phyloP scores from a whole-genome alignment of 2,797 vertebrate species.

The Delichon dasypus region DNA sequence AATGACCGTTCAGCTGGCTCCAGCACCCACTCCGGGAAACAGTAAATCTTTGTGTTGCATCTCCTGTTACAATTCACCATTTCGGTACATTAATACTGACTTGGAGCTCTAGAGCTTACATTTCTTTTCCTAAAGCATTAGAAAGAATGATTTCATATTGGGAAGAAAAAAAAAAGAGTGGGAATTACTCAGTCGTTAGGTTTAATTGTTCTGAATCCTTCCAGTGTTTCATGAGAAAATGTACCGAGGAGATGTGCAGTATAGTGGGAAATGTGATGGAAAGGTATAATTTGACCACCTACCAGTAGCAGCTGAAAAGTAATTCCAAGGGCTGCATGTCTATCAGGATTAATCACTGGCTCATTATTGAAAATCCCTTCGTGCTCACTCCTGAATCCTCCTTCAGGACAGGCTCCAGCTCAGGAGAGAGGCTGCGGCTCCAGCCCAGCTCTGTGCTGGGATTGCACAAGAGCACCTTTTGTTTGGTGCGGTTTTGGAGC shows the following conservation, averaged over 20 bases:
- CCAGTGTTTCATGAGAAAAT: conserved; percentile 55
- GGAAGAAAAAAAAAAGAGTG: not conserved
- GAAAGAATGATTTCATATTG: conserved; percentile 49
- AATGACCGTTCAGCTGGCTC: not conserved
- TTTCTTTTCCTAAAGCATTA: conserved; percentile 36
- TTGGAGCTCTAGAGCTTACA: conserved; percentile 6
- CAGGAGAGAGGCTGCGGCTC: not conserved
- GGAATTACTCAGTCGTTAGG: conserved; percentile 65
- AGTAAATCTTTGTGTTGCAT: not conserved
- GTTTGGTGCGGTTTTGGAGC: not conserved
- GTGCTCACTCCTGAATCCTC: not conserved
- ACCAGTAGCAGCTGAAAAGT: conserved; percentile 65
- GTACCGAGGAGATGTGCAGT: conserved; percentile 53
- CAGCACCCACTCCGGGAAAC: not conserved
- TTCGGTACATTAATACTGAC: not conserved
- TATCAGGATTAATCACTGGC: conserved; percentile 62
- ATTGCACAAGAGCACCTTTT: not conserved
- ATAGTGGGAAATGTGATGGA: conserved; percentile 65
- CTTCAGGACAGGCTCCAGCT: not conserved
- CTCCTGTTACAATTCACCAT: not conserved
- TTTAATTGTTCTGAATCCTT: conserved; percentile 70
- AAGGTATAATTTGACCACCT: conserved; percentile 77
- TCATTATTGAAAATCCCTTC: conserved; percentile 13
- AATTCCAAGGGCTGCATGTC: conserved; percentile 57
- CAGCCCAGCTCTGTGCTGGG: not conserved